A percentile compares a stretch with the other conserved stretches of the same genome.
Evolutionary conservation across 2,888 invertebrate species (phyloP).

Genomic region (Mechanitis messenoides): DNA sequence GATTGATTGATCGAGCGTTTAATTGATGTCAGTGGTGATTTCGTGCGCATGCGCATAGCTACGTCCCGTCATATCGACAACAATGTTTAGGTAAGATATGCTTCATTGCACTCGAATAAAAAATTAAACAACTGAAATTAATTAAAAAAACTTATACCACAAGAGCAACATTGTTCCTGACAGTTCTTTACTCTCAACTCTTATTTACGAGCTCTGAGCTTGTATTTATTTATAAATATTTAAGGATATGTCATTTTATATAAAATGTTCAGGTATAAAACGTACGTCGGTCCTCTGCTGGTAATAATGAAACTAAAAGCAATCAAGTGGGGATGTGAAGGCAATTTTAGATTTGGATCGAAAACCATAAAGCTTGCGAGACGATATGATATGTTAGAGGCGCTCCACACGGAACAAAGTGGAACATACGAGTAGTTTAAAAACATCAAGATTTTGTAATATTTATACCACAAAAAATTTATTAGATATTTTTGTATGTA

Average conservation of each 20-base stretch:
- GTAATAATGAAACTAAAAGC: conserved; percentile 27
- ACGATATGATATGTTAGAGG: conserved; percentile 37
- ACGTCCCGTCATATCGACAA: conserved; percentile 9
- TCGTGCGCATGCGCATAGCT: conserved; percentile 27
- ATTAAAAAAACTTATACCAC: too few species aligned
- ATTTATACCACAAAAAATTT: too few species aligned
- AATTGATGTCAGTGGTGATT: conserved; percentile 40
- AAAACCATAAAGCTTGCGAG: conserved; percentile 53
- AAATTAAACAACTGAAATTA: not conserved
- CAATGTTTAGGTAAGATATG: conserved; percentile 3
- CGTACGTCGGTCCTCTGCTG: conserved; percentile 7
- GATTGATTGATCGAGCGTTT: conserved; percentile 45
- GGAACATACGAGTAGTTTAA: not conserved
- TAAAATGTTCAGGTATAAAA: not conserved
- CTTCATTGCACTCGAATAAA: not conserved
- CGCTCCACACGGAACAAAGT: not conserved
- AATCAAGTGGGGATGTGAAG: conserved; percentile 45
- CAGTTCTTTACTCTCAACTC: too few species aligned
- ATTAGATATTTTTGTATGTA: too few species aligned
- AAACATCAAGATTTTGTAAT: not conserved
- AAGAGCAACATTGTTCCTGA: too few species aligned
- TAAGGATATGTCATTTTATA: too few species aligned
- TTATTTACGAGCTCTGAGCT: too few species aligned
- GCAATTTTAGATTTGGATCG: conserved; percentile 59
- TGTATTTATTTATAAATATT: too few species aligned